Evolutionary conservation across 2,888 invertebrate genomes (phyloP).

Genomic region (Netelia virgata): DNA sequence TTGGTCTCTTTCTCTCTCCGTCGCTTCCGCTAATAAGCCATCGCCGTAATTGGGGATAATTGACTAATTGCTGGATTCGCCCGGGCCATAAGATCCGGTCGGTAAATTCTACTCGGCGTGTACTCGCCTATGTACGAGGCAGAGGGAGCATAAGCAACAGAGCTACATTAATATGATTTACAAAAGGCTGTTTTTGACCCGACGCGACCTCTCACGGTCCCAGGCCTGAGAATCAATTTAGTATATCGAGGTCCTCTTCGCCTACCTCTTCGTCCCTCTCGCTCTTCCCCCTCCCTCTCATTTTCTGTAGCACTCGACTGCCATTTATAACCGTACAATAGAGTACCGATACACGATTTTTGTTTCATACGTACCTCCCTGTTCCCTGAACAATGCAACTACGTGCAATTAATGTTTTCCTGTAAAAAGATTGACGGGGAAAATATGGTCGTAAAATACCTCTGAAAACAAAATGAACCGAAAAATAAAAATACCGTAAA

Average conservation of each 20-base stretch:
- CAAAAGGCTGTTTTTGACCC: constrained; percentile 73
- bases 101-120: constrained; percentile 8
- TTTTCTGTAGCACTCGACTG: neutral
- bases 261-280: constrained; percentile 14
- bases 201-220: constrained; percentile 74
- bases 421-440: no score
- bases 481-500: no score
- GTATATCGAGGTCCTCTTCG: constrained; percentile 54
- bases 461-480: no score
- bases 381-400: no score
- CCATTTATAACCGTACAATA: no score
- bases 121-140: neutral
- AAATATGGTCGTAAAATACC: no score
- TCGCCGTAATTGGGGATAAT: constrained; percentile 80
- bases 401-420: no score
- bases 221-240: constrained; percentile 81
- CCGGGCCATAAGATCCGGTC: constrained; percentile 62
- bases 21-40: constrained; percentile 66
- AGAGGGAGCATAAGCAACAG: constrained; percentile 64
- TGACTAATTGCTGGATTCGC: constrained; percentile 80
- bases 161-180: constrained; percentile 80
- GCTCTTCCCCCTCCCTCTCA: constrained; percentile 31
- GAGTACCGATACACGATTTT: no score
- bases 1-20: constrained; percentile 4
- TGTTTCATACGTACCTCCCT: no score